Conservation (phyloP, 2,113 vertebrate genomes). For the Oryzias celebensis region DNA sequence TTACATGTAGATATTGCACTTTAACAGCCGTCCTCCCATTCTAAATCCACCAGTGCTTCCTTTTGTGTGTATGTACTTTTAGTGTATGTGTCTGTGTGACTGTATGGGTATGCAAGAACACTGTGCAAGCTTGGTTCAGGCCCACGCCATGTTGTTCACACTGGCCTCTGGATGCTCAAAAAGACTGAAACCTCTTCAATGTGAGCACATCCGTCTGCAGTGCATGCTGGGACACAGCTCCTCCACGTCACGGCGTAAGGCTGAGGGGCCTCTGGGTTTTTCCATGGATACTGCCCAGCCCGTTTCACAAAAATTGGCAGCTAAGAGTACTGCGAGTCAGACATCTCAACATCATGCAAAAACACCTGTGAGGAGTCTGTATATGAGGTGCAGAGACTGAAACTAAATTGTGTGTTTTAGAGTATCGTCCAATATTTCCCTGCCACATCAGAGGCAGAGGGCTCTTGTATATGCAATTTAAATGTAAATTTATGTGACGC, state of each 20-base stretch:
- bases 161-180: conserved; percentile 29
- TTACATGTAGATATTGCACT: conserved; percentile 79
- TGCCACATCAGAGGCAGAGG: conserved; percentile 40
- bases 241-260: conserved; percentile 57
- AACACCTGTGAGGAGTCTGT: conserved; percentile 43
- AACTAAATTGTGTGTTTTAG: conserved; percentile 5
- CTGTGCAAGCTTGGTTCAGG: conserved; percentile 15
- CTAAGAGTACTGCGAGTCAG: conserved; percentile 67
- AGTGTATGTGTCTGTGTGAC: conserved; percentile 42
- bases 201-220: conserved; percentile 66
- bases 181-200: conserved; percentile 38
- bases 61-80: conserved; percentile 61
- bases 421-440: conserved; percentile 44
- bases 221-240: conserved; percentile 73
- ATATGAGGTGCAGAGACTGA: conserved; percentile 42
- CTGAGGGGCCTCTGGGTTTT: conserved; percentile 40
- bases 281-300: conserved; percentile 41
- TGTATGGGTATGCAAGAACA: conserved; percentile 17
- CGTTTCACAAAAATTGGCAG: conserved; percentile 73
- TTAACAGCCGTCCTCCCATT: conserved; percentile 74
- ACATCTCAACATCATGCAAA: conserved; percentile 65
- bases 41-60: conserved; percentile 80
- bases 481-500: conserved; percentile 61
- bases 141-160: conserved; percentile 24
- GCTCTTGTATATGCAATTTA: conserved; percentile 77